These are phyloP conservation scores for Strigamia crassipes DNA, from an alignment of 2,888 invertebrate genomes.

Conservation along the genomic window DNA sequence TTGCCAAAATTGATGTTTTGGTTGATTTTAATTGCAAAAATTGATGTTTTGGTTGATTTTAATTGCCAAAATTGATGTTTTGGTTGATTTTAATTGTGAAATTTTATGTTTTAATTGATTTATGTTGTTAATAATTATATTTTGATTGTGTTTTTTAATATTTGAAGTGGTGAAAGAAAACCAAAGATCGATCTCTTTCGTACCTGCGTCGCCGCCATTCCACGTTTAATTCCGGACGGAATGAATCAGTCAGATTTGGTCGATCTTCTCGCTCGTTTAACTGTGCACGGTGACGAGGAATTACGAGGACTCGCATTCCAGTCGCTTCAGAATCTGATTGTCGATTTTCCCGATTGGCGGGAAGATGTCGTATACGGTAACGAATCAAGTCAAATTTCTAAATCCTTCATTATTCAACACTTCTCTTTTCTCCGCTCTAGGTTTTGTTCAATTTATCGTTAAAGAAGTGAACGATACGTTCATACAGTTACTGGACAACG, in stretches of 20 bases:
- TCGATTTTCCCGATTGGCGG: constrained; percentile 97
- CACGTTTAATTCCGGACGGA: constrained; percentile 94
- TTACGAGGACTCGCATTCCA: constrained; percentile 90
- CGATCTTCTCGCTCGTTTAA: constrained; percentile 88
- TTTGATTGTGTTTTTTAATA: too few relatives aligned
- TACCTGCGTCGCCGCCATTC: constrained; percentile 98
- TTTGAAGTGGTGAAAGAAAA: constrained; percentile 81
- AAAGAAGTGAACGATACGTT: constrained; percentile 90
- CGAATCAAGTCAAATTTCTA: too few relatives aligned
- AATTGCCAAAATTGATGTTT: not conserved
- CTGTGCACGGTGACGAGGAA: constrained; percentile 98
- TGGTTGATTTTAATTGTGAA: constrained; percentile 46
- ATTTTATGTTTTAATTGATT: too few relatives aligned
- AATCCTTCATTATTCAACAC: too few relatives aligned
- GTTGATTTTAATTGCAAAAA: not conserved
- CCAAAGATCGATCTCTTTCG: constrained; percentile 97
- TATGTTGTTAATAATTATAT: too few relatives aligned
- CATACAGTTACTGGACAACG: constrained; percentile 88
- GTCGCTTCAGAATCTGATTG: constrained; percentile 90
- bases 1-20: too few relatives aligned
- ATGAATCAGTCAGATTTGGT: constrained; percentile 94
- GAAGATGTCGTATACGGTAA: constrained; percentile 82
- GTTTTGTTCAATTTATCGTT: constrained; percentile 92
- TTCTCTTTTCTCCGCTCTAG: constrained; percentile 59
- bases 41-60: constrained; percentile 8